Base-by-base conservation (phyloP, 2,113 vertebrate genomes). In the Chionis minor region DNA sequence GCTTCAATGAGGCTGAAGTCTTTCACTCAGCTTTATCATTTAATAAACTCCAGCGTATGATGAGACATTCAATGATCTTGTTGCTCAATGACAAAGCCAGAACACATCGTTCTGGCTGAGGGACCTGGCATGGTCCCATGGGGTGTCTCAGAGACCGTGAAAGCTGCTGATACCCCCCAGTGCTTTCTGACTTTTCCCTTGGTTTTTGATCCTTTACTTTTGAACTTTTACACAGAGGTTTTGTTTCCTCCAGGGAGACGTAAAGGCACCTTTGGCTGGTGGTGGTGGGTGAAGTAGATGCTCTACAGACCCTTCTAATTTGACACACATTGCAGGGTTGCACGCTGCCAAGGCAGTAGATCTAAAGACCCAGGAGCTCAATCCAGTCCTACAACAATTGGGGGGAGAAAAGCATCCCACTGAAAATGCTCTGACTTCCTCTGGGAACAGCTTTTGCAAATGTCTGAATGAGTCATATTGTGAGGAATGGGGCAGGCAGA, bases 1-100 rank as follows among this genome's bases (percentile, higher is more conserved):
- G 45, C 79, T 93, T 96, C 92, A 65, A 51, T 85, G 87, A 90
- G 45, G 94, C 92, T 86, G 2, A 88, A 94, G 55, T 4, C 4
- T 81, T n/a, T 88, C 2, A 0, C 79, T 95, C 86, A 30, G 82
- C 51, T 88, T 96, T 73, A 81, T 77, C 75, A 90, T 51, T 58
- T 56, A 24, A 75, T 22, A 70, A 95, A 24, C 81, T 80, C 66
- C 82, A 83, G 70, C 27, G 4, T 30, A 27, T n/a, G 28, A 8
- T 4, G 45, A 33, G 66, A 8, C 32, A 32, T 73, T 18, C n/a
- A 13, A 0, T 1, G 62, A 62, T 32, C 35, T 16, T 3, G 19
- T 11, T 82, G 79, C 66, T 70, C 81, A 12, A 2, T 30, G 87
- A 23, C 81, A 72, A 8, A 6, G 3, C 32, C 70, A 26, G 35